Evolutionary conservation across 1,140 invertebrate species (phyloP), one percentile per base, ranked within the genome.

Genomic region (Scaptomyza graminum): DNA sequence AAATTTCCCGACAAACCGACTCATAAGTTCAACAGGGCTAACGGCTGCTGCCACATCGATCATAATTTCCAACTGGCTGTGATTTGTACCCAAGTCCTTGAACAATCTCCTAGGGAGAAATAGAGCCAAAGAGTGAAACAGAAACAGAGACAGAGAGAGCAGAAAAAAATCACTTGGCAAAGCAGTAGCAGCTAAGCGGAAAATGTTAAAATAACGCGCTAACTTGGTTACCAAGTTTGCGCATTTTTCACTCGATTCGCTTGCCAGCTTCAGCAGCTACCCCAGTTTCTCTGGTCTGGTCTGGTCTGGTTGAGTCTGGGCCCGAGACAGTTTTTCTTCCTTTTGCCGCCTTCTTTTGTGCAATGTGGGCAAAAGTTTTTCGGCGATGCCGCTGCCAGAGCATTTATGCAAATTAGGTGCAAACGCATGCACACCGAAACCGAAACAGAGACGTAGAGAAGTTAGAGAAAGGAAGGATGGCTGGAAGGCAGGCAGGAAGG

Each of bases 201-300:
- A 87, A 88, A 87, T 88, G 82, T 88, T 87, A 88, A 88, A 87
- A 87, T 88, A 87, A 87, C 83, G 83, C 83, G 83, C 84, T 89
- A 88, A 88, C 83, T 88, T 88, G 83, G 83, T 88, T 89, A 88
- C 79, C 84, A 88, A 88, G 83, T 88, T 88, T 89, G 83, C 69
- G 84, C 83, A 88, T 88, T 88, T 88, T 88, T 88, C 84, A 85
- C 81, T 87, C 74, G 76, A 71, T 71, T 80, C 80, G 64, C 76
- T 67, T 67, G 62, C 54, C 62, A 68, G 51, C 65, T 62, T 74
- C 73, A 5, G 18, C 52, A 25, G 41, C 44, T 13, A 39, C 28
- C 8, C 6, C 31, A 41, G 15, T 49, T 25, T 34, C 37, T 49
- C 15, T 49, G 39, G 37, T 22, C 39, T 28, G 8, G 28, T 22